A percentile compares a stretch with the other conserved stretches of the same genome.
phyloP scores from a whole-genome alignment of 2,888 invertebrate genomes.

The Troides oblongomaculatus region DNA sequence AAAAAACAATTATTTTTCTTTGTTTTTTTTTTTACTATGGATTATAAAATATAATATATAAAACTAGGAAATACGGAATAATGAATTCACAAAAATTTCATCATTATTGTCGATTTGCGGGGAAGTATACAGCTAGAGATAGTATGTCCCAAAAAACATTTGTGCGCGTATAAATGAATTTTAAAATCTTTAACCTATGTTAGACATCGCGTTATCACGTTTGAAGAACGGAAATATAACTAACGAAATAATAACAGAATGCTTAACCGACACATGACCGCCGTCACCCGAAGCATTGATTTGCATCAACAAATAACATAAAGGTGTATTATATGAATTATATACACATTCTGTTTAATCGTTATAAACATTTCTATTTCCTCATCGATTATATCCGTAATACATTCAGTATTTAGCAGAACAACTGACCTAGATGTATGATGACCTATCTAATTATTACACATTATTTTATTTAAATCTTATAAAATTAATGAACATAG shows the following conservation, averaged over 20 bases:
- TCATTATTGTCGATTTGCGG: too few species aligned
- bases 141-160: background rate
- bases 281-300: constrained; percentile 18
- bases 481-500: too few species aligned
- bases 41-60: too few species aligned
- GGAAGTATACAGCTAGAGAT: too few species aligned
- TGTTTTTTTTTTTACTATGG: too few species aligned
- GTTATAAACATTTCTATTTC: background rate
- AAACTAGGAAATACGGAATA: too few species aligned
- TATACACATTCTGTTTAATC: background rate
- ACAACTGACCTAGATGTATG: too few species aligned
- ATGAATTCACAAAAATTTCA: too few species aligned
- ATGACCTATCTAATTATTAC: too few species aligned
- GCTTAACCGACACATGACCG: constrained; percentile 14
- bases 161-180: background rate
- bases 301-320: constrained; percentile 27
- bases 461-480: too few species aligned
- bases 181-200: constrained; percentile 33
- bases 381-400: background rate
- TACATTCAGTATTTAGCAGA: too few species aligned
- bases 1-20: too few species aligned
- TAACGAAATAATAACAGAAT: constrained; percentile 11
- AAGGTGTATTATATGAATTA: constrained; percentile 6
- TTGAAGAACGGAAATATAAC: background rate
- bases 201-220: constrained; percentile 34